Conservation (phyloP, 2,797 vertebrate genomes). For the Coendou prehensilis region DNA sequence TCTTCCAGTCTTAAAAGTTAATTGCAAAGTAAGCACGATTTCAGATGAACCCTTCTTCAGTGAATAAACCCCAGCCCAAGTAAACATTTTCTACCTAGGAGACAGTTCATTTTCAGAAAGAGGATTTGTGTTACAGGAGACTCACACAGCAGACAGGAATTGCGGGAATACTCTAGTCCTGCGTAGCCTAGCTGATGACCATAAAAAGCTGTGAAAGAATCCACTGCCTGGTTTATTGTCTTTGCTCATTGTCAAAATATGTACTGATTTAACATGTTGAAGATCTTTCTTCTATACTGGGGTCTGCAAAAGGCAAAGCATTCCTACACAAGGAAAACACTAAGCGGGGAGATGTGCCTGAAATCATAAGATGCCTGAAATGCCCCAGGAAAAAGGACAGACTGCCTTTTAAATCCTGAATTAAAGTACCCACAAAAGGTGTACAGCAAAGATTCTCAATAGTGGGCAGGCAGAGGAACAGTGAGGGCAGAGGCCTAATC, state of each 20-base stretch:
- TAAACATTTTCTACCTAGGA: neutral
- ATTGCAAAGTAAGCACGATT: neutral
- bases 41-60: conserved; percentile 19
- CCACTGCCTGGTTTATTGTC: conserved; percentile 67
- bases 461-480: neutral
- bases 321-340: conserved; percentile 69
- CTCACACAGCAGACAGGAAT: conserved; percentile 43
- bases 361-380: conserved; percentile 73
- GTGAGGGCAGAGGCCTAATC: neutral
- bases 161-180: conserved; percentile 79
- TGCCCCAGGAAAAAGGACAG: conserved; percentile 67
- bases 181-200: conserved; percentile 84
- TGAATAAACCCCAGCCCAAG: neutral
- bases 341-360: conserved; percentile 53
- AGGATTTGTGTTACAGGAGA: conserved; percentile 75
- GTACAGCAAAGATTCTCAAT: conserved; percentile 59
- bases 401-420: conserved; percentile 66
- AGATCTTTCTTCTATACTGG: conserved; percentile 75
- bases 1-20: conserved; percentile 53
- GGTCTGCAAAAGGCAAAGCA: conserved; percentile 83
- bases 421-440: conserved; percentile 73
- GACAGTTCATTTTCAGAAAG: neutral
- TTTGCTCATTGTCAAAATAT: conserved; percentile 89
- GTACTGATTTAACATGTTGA: conserved; percentile 77
- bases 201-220: conserved; percentile 89